Conservation (phyloP, 2,888 invertebrate genomes). For the Ephialtes manifestator region DNA sequence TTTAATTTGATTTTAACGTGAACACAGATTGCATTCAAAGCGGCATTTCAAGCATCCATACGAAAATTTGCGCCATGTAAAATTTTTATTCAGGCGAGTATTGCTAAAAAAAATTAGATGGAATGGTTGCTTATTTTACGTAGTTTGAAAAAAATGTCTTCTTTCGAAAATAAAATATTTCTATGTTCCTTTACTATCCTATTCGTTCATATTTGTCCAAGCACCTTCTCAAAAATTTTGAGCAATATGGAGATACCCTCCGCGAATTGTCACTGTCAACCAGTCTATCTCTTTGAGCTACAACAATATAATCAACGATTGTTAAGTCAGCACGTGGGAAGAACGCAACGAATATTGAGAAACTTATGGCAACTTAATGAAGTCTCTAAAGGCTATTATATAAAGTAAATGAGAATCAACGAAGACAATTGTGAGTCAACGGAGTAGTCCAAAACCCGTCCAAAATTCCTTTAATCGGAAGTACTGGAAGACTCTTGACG, state of each 20-base stretch:
- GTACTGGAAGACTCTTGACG: background rate
- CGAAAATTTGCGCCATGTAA: background rate
- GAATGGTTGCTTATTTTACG: slow-evolving; percentile 49
- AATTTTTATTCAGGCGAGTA: slow-evolving; percentile 30
- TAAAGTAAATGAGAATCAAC: slow-evolving; percentile 5
- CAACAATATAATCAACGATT: slow-evolving; percentile 43
- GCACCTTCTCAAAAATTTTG: slow-evolving; percentile 57
- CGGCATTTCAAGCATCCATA: slow-evolving; percentile 2
- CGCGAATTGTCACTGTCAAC: slow-evolving; percentile 12
- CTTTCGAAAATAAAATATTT: background rate
- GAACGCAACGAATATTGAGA: slow-evolving; percentile 22
- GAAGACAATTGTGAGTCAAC: slow-evolving; percentile 12
- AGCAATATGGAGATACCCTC: slow-evolving; percentile 44
- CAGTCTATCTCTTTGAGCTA: slow-evolving; percentile 9
- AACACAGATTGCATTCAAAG: slow-evolving; percentile 35
- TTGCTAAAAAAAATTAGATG: slow-evolving; percentile 35
- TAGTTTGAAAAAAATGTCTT: background rate
- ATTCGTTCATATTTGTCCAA: slow-evolving; percentile 29
- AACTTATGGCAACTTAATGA: slow-evolving; percentile 40
- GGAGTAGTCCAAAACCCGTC: background rate
- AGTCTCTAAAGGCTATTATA: slow-evolving; percentile 10
- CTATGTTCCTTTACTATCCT: background rate
- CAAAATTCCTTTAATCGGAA: slow-evolving; percentile 23
- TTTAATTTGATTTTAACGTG: slow-evolving; percentile 6
- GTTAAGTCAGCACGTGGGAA: slow-evolving; percentile 31